A percentile compares a stretch with the other conserved stretches of the same genome.
Conservation (phyloP, 2,113 vertebrate species). For the Megalops atlanticus region DNA sequence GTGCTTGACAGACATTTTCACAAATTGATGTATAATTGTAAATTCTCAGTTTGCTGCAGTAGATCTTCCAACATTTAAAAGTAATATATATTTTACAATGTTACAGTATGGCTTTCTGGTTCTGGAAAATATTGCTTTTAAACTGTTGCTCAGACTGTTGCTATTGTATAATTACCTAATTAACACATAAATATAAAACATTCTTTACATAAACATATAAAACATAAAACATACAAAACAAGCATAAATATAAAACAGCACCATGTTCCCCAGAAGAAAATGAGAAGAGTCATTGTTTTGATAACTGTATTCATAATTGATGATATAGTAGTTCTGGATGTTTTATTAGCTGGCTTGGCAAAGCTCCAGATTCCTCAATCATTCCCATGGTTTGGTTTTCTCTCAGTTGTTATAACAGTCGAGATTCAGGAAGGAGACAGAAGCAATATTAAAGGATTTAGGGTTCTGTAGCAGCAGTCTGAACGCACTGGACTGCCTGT, state of each 20-base stretch:
- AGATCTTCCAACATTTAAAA: too few species aligned
- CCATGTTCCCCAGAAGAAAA: background rate
- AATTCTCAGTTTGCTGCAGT: background rate
- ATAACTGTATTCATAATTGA: background rate
- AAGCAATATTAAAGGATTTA: slow-evolving; percentile 59
- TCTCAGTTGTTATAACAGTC: slow-evolving; percentile 48
- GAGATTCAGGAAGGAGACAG: slow-evolving; percentile 58
- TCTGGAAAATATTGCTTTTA: background rate
- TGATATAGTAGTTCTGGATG: slow-evolving; percentile 12
- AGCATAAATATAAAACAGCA: background rate
- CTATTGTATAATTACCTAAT: background rate
- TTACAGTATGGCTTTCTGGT: slow-evolving; percentile 4
- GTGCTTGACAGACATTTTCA: slow-evolving; percentile 18
- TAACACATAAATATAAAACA: too few species aligned
- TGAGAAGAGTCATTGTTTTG: background rate
- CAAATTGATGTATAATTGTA: slow-evolving; percentile 13
- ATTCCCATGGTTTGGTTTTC: slow-evolving; percentile 46
- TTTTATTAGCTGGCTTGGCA: slow-evolving; percentile 21
- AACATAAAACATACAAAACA: too few species aligned
- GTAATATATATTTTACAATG: slow-evolving; percentile 8
- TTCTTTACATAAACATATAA: too few species aligned
- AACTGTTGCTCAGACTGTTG: background rate
- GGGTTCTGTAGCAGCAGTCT: slow-evolving; percentile 44
- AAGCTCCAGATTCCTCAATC: slow-evolving; percentile 35
- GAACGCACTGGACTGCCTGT: slow-evolving; percentile 47